phyloP scores from a whole-genome alignment of 2,113 vertebrate genomes.

The Pterocles orientalis region DNA sequence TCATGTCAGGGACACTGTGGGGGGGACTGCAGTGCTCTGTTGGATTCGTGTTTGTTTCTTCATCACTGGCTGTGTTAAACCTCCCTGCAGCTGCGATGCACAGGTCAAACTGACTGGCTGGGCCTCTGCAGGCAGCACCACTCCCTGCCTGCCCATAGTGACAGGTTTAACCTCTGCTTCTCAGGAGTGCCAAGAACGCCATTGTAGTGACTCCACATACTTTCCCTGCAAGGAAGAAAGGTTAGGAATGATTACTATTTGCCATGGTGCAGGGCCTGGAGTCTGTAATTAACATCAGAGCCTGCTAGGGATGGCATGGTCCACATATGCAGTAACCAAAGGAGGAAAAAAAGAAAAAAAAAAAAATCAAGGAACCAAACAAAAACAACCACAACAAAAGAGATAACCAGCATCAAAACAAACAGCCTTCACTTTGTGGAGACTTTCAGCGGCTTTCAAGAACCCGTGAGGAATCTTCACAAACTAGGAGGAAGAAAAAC shows the following conservation, averaged over 20 bases:
- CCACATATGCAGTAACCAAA: background rate
- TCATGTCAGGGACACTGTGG: background rate
- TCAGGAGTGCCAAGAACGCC: background rate
- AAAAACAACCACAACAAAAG: background rate
- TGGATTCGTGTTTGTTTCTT: background rate
- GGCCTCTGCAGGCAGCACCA: background rate
- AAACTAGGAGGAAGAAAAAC: background rate
- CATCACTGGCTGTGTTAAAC: background rate
- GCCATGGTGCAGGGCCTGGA: background rate
- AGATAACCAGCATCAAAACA: background rate
- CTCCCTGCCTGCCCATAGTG: background rate
- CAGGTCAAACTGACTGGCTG: background rate
- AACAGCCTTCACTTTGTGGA: background rate
- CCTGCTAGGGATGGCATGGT: background rate
- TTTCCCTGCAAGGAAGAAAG: constrained; percentile 56
- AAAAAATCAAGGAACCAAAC: background rate
- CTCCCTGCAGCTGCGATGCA: background rate
- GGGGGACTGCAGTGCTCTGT: background rate
- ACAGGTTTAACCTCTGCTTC: constrained; percentile 44
- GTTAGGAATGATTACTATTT: background rate
- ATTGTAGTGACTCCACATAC: background rate
- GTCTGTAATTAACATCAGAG: background rate
- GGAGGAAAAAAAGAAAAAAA: background rate
- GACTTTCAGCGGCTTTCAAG: background rate
- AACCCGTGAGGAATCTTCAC: background rate